Percentiles rank a stretch among this genome's conserved stretches.
Evolutionary conservation across 2,797 vertebrate genomes (phyloP).

Genomic region (Myotis pilosus): DNA sequence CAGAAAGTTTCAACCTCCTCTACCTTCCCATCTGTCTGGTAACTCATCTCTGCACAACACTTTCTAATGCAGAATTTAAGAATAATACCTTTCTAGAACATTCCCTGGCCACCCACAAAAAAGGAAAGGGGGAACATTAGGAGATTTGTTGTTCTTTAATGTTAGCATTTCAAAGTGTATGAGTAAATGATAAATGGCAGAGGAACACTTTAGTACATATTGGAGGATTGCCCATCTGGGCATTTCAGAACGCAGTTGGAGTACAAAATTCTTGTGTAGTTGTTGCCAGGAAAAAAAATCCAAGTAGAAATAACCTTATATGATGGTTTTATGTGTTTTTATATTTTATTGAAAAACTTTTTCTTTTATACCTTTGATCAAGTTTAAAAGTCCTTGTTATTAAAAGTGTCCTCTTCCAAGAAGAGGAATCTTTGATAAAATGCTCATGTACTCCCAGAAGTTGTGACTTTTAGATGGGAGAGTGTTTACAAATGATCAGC

Average conservation of each 20-base stretch:
- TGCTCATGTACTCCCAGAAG: not conserved
- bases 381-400: conserved; percentile 32
- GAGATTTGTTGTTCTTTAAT: not conserved
- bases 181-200: not conserved
- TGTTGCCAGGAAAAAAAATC: conserved; percentile 47
- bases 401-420: not conserved
- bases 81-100: conserved; percentile 34
- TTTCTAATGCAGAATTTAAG: conserved; percentile 24
- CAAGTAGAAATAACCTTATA: conserved; percentile 14
- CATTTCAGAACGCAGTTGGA: conserved; percentile 23
- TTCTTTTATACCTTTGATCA: not conserved
- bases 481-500: conserved; percentile 8
- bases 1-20: not conserved
- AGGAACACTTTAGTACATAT: not conserved
- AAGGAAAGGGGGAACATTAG: not conserved
- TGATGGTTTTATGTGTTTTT: not conserved
- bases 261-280: not conserved
- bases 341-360: conserved; percentile 25
- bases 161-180: not conserved
- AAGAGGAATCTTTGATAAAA: not conserved
- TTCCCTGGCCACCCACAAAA: conserved; percentile 25
- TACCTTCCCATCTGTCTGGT: not conserved
- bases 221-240: not conserved
- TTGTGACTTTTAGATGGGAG: not conserved
- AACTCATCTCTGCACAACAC: not conserved